Evolutionary conservation across 2,888 invertebrate species (phyloP).

Genomic region (Stenchaetothrips biformis): DNA sequence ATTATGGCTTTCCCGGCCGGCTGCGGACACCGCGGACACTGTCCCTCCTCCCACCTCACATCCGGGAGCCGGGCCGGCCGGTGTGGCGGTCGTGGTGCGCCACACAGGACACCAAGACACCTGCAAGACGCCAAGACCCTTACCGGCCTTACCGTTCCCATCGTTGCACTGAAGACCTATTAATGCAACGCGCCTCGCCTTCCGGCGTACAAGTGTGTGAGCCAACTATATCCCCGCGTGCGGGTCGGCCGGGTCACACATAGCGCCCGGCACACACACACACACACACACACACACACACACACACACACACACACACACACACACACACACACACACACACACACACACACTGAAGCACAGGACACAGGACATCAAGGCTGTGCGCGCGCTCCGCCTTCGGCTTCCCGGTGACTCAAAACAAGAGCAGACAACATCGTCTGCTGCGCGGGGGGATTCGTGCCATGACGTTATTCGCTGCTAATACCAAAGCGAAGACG

Average conservation of each 20-base stretch:
- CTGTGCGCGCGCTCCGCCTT: neutral
- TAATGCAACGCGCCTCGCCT: neutral
- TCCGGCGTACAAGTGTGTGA: neutral
- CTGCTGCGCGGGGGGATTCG: neutral
- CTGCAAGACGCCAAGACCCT: neutral
- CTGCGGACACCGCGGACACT: no score
- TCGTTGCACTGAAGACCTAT: slow-evolving; percentile 7
- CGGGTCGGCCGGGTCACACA: no score
- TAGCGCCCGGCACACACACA: no score
- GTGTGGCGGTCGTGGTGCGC: no score
- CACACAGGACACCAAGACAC: neutral
- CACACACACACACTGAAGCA: no score
- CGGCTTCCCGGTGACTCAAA: no score
- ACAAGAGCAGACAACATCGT: slow-evolving; percentile 2
- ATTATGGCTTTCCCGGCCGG: no score
- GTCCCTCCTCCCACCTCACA: neutral
- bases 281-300: no score
- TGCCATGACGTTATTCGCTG: slow-evolving; percentile 20
- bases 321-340: neutral
- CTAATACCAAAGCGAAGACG: slow-evolving; percentile 1
- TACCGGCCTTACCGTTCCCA: slow-evolving; percentile 11
- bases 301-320: neutral
- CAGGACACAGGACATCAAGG: no score
- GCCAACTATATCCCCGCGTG: no score
- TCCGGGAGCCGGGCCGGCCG: neutral